Base-by-base conservation (phyloP, 2,888 invertebrate genomes). In the Rhagonycha lutea region DNA sequence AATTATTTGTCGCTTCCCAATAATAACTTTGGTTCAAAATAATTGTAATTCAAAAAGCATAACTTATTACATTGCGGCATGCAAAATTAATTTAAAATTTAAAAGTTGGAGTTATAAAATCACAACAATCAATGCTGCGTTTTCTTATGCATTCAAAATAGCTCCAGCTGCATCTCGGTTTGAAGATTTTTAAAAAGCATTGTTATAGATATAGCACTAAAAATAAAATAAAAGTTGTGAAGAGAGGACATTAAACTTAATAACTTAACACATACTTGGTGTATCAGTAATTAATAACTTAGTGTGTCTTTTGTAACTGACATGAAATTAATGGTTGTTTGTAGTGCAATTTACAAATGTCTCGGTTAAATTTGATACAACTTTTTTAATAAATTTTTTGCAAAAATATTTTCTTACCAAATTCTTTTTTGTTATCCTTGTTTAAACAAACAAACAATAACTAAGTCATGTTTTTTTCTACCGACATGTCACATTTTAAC, bases 401-500 rank as follows among this genome's bases (percentile, higher is more conserved):
- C 63, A 23, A n/a, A 65, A 24, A 24, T 24, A 23, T 65, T 69
- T 70, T 73, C 76, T 76, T 70, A 76, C 76, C 76, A 63, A 76
- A 62, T 65, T 76, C 65, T 73, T 65, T 74, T 65, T 74, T 65
- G 63, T 76, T 74, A 74, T 74, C 71, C 73, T 73, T 62, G n/a
- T 47, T 47, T 73, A 32, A 32, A 70, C 69, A 76, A 71, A 73
- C 76, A 76, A 71, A 73, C 73, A 76, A 70, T 70, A 76, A 70
- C 70, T 76, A 76, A 76, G 76, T 76, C 76, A 76, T 74, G 70
- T 75, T 75, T 75, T 75, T 63, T 73, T 47, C 47, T n/a, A n/a
- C 47, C 8, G 47, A 47, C 47, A n/a, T n/a, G 47, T 47, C 47
- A 47, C 47, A 47, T 47, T 47, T 47, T 47, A 47, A 47, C 47